phyloP scores from a whole-genome alignment of 2,888 invertebrate genomes.

The Anthrax anthrax region DNA sequence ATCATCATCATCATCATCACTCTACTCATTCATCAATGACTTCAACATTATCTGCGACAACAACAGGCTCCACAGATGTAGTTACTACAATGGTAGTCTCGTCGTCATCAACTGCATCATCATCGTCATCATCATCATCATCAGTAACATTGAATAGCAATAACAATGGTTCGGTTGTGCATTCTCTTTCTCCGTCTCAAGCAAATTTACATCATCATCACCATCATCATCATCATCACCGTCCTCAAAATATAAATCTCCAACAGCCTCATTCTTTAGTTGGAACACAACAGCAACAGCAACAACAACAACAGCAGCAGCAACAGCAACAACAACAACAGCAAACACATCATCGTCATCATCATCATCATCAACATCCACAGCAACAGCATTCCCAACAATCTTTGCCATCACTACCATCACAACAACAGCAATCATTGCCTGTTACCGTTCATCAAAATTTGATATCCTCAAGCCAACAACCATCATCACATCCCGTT shows the following conservation, averaged over 20 bases:
- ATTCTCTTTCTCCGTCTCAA: not conserved
- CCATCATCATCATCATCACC: slow-evolving; percentile 4
- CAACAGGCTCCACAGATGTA: not conserved
- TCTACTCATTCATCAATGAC: slow-evolving; percentile 7
- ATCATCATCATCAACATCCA: slow-evolving; percentile 16
- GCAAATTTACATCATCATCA: not conserved
- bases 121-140: slow-evolving; percentile 3
- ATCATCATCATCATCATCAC: slow-evolving; percentile 15
- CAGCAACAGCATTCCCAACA: slow-evolving; percentile 12
- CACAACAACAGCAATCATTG: slow-evolving; percentile 3
- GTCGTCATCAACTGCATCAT: not conserved
- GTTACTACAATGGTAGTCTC: not conserved
- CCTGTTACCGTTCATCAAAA: slow-evolving; percentile 2
- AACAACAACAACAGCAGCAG: slow-evolving; percentile 13
- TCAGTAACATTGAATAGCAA: not conserved
- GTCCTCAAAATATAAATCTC: not conserved
- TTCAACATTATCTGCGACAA: slow-evolving; percentile 1
- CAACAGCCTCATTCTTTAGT: not conserved
- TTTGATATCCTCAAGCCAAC: not conserved
- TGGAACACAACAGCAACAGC: slow-evolving; percentile 12
- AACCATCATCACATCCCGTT: slow-evolving; percentile 5
- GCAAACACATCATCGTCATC: slow-evolving; percentile 11
- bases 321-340: slow-evolving; percentile 14
- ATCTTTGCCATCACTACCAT: no score
- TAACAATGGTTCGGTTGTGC: slow-evolving; percentile 5